Conservation (phyloP, 1,140 invertebrate genomes). For the Carposina sasakii region DNA sequence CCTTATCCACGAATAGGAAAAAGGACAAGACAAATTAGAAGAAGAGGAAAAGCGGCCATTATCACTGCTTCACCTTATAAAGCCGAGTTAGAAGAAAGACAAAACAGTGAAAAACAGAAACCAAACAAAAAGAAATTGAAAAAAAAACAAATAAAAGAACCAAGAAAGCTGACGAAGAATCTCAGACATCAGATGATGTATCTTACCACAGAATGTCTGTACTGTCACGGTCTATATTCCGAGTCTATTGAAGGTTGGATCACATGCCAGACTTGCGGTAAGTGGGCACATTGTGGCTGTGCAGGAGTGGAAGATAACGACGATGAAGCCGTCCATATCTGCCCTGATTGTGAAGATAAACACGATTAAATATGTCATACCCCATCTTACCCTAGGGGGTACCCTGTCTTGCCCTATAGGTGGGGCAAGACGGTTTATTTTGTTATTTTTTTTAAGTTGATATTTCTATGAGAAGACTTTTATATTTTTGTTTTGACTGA, state of each 20-base stretch:
- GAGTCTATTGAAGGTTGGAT: slow-evolving; percentile 29
- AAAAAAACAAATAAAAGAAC: background rate
- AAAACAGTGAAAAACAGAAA: slow-evolving; percentile 13
- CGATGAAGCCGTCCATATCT: too few species aligned
- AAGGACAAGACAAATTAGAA: slow-evolving; percentile 2
- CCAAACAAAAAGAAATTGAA: background rate
- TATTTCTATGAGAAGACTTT: too few species aligned
- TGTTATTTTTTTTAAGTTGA: too few species aligned
- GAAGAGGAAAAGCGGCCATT: background rate
- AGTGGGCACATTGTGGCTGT: slow-evolving; percentile 38
- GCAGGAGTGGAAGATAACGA: slow-evolving; percentile 28
- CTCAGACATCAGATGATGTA: slow-evolving; percentile 5
- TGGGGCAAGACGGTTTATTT: too few species aligned
- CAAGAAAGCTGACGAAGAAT: background rate
- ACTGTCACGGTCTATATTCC: slow-evolving; percentile 22
- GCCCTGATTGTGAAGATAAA: too few species aligned
- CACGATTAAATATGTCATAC: too few species aligned
- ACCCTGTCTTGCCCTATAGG: too few species aligned
- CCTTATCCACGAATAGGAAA: slow-evolving; percentile 9
- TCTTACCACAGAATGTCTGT: slow-evolving; percentile 21
- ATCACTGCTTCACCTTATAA: slow-evolving; percentile 14
- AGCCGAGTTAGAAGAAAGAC: slow-evolving; percentile 19
- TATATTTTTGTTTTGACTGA: too few species aligned
- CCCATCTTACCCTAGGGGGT: too few species aligned
- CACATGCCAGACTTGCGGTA: slow-evolving; percentile 22